phyloP scores from a whole-genome alignment of 2,797 vertebrate genomes.

The Nyctibius grandis region DNA sequence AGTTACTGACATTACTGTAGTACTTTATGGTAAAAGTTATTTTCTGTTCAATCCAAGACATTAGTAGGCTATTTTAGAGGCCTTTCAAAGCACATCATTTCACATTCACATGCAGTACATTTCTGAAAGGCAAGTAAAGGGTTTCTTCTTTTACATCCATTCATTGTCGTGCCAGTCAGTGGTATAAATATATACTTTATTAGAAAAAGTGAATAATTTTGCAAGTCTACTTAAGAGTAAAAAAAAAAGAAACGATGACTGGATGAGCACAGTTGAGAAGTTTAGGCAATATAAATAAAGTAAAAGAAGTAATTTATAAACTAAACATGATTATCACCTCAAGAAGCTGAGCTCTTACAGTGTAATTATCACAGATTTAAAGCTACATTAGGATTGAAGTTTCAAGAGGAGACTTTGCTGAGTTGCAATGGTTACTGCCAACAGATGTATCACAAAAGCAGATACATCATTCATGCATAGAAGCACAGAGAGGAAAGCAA shows the following conservation, averaged over 20 bases:
- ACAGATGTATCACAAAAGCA: neutral
- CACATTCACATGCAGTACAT: neutral
- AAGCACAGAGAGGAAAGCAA: neutral
- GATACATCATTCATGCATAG: neutral
- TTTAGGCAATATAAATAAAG: neutral
- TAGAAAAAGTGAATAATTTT: neutral
- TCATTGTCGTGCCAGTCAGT: neutral
- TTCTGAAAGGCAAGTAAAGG: neutral
- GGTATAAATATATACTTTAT: neutral
- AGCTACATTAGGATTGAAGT: neutral
- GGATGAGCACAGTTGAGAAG: neutral
- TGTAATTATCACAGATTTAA: neutral
- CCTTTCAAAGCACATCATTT: neutral
- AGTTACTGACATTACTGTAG: neutral
- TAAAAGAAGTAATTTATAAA: neutral
- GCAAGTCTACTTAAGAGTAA: neutral
- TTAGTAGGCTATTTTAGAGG: neutral
- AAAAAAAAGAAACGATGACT: neutral
- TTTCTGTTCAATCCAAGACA: neutral
- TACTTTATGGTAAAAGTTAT: neutral
- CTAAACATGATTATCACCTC: accelerated
- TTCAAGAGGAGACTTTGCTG: neutral
- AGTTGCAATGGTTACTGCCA: neutral
- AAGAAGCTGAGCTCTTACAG: neutral
- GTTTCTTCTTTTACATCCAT: neutral